phyloP scores from a whole-genome alignment of 1,140 invertebrate species.

The Limonius californicus region DNA sequence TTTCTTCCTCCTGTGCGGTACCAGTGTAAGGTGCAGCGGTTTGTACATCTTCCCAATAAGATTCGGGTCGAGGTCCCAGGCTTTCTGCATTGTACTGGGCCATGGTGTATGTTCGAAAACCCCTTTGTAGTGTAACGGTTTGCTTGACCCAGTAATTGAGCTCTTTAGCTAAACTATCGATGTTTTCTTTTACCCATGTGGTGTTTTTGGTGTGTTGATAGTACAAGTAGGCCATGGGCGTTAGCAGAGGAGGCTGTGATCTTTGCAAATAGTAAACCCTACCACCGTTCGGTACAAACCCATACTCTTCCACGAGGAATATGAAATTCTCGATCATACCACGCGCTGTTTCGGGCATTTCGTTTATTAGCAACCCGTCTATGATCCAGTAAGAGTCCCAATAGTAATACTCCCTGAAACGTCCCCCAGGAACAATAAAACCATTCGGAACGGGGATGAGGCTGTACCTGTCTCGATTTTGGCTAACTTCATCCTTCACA shows the following conservation, averaged over 20 bases:
- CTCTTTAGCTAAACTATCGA: slow-evolving; percentile 63
- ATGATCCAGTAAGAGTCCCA: slow-evolving; percentile 87
- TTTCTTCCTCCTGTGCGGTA: slow-evolving; percentile 50
- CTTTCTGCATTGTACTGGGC: slow-evolving; percentile 49
- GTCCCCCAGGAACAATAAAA: slow-evolving; percentile 82
- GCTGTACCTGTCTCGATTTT: slow-evolving; percentile 64
- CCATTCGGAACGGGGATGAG: slow-evolving; percentile 74
- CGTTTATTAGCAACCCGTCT: slow-evolving; percentile 66
- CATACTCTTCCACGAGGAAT: slow-evolving; percentile 59
- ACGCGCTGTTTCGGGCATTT: slow-evolving; percentile 66
- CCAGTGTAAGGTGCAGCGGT: slow-evolving; percentile 37
- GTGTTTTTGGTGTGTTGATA: slow-evolving; percentile 60
- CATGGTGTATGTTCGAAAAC: slow-evolving; percentile 54
- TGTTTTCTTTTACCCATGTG: slow-evolving; percentile 56
- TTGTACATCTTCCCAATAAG: slow-evolving; percentile 56
- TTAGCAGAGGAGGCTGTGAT: slow-evolving; percentile 75
- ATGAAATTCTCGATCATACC: slow-evolving; percentile 73
- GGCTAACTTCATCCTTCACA: slow-evolving; percentile 58
- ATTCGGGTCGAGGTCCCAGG: slow-evolving; percentile 70
- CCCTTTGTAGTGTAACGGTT: slow-evolving; percentile 51
- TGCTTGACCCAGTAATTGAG: slow-evolving; percentile 60
- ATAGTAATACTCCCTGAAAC: slow-evolving; percentile 81
- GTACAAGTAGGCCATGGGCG: slow-evolving; percentile 70
- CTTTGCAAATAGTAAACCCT: slow-evolving; percentile 72
- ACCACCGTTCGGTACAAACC: slow-evolving; percentile 78